Evolutionary conservation across 2,113 vertebrate species (phyloP).

Genomic region (Okapia johnstoni): DNA sequence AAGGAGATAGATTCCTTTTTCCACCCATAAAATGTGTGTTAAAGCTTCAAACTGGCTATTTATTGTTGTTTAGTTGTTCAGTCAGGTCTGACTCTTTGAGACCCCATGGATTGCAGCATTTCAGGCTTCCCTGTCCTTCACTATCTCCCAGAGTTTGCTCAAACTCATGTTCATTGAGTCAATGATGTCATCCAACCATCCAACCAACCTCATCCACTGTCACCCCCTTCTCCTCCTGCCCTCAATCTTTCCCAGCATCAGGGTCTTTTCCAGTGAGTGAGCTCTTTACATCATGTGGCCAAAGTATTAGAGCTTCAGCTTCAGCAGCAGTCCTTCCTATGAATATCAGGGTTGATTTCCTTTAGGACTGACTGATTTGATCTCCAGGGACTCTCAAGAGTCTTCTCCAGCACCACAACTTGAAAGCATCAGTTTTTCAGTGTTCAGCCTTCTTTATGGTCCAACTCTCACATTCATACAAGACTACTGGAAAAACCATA

Average conservation of each 20-base stretch:
- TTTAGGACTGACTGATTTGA: background rate
- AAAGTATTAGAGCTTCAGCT: background rate
- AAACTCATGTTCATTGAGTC: background rate
- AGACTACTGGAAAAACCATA: background rate
- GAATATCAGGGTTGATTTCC: background rate
- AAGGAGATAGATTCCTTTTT: background rate
- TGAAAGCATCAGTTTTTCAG: background rate
- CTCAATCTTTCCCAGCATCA: background rate
- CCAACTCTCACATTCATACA: background rate
- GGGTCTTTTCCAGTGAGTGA: background rate
- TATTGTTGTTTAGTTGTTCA: background rate
- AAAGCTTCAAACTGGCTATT: background rate
- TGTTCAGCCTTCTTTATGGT: background rate
- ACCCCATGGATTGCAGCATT: background rate
- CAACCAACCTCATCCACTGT: background rate
- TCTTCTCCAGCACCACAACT: background rate
- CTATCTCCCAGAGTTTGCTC: background rate
- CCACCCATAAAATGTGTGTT: background rate
- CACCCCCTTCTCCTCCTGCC: background rate
- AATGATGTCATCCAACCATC: background rate
- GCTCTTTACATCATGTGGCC: background rate
- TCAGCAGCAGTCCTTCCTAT: background rate
- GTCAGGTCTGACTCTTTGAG: background rate
- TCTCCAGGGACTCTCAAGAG: background rate
- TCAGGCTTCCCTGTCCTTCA: background rate